Evolutionary conservation across 2,888 invertebrate species (phyloP), one percentile per base, ranked within the genome.

Genomic region (Steinernema hermaphroditum): DNA sequence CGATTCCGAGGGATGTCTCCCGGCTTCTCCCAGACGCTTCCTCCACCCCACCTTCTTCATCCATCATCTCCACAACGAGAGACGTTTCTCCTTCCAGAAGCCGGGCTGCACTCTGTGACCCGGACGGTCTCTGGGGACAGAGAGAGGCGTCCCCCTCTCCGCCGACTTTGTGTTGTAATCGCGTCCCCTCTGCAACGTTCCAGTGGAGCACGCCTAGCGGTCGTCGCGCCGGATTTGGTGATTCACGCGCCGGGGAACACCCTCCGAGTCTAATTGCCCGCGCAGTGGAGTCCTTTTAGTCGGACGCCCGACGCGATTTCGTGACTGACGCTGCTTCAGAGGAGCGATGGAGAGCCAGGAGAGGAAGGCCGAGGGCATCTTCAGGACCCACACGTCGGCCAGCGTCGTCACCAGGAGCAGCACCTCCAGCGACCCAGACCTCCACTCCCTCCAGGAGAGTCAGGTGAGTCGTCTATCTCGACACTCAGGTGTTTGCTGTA

Each of bases 241-340:
- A 46, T 6, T 46, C 46, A 46, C 46, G 46, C 43, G 43, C 43
- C 43, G 46, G 46, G 46, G 46, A 46, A 46, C 46, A n/a, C 46
- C 46, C n/a, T 19, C 46, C 16, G 46, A 46, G 22, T 6, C 22
- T 46, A 6, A 46, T 46, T 37, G 12, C 37, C 37, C 9, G 46
- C 43, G 46, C 46, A 6, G 16, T 16, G 9, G 22, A 16, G 9
- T 16, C 46, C n/a, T 12, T 46, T 46, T 46, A 19, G n/a, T 16
- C n/a, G 46, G 16, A 19, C 46, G 6, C 46, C 22, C 46, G 46
- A 19, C 46, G 9, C 46, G 46, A 19, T 46, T 46, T 46, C 43
- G 46, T 16, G 46, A 46, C 4, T 46, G 46, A 6, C 22, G 46
- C n/a, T n/a, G 16, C 4, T 46, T 46, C 46, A 46, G 46, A 46